A percentile compares a stretch with the other conserved stretches of the same genome.
Evolutionary conservation across 2,888 invertebrate species (phyloP).

Genomic region (Synanthedon myopaeformis): DNA sequence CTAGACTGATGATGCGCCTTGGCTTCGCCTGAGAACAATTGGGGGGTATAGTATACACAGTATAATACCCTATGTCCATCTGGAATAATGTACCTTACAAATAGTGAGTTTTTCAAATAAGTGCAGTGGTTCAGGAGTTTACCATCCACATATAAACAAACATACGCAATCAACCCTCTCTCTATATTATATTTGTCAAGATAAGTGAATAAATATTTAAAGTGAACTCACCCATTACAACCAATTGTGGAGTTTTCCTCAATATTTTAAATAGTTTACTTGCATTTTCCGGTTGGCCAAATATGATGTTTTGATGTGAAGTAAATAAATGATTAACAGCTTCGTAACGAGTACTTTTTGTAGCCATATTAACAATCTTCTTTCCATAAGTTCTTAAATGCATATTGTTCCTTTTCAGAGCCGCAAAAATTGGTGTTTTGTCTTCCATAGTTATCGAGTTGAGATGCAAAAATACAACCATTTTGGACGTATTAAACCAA

Average conservation of each 20-base stretch:
- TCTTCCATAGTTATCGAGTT: conserved; percentile 79
- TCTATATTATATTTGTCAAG: background rate
- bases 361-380: conserved; percentile 74
- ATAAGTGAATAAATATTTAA: background rate
- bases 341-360: conserved; percentile 77
- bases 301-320: conserved; percentile 76
- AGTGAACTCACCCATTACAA: conserved; percentile 72
- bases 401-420: conserved; percentile 76
- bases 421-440: conserved; percentile 72
- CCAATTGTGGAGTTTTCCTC: conserved; percentile 77
- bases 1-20: too few relatives aligned
- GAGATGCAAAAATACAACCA: conserved; percentile 78
- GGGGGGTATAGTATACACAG: too few relatives aligned
- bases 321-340: conserved; percentile 73
- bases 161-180: too few relatives aligned
- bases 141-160: too few relatives aligned
- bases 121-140: too few relatives aligned
- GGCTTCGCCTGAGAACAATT: too few relatives aligned
- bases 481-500: conserved; percentile 77
- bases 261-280: conserved; percentile 73
- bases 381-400: conserved; percentile 75
- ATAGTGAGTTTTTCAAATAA: too few relatives aligned
- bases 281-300: conserved; percentile 76
- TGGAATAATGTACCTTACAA: too few relatives aligned
- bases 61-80: too few relatives aligned